Base-by-base conservation (phyloP, 2,113 vertebrate genomes). In the Speoplatyrhinus poulsoni region DNA sequence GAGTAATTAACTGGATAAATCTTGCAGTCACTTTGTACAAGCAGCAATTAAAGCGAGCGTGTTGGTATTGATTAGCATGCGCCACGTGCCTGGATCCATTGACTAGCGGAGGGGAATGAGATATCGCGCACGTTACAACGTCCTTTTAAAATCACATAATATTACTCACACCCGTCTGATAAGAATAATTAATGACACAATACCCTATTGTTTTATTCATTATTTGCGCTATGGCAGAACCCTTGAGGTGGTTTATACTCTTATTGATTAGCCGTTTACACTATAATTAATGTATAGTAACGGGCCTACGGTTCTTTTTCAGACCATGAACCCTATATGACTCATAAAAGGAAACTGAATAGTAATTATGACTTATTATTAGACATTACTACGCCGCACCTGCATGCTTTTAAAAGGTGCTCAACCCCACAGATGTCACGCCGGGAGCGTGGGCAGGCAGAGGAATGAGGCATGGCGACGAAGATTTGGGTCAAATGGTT, bases 1-100 rank as follows among this genome's bases (percentile, higher is more conserved):
- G 65, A 68, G 63, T 87, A 91, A 91, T 92, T 90, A 89, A 87
- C 71, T 58, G 72, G 88, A 89, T 90, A 89, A 88, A 89, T 91
- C 88, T 89, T 75, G 62, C 59, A 87, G 67, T 89, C 77, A 75
- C 70, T 83, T 88, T 87, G 78, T 77, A 72, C 76, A 54, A 72
- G 76, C 62, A 67, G 76, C 88, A 89, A 83, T 75, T 73, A 72
- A 82, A 76, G 81, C 67, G 65, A 70, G 72, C 85, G 63, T 79
- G 67, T 82, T 79, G 41, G 32, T 77, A 91, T 92, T 82, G 87
- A 92, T 91, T 67, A 62, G 55, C 2, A n/a, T 15, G 60, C 75
- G 80, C 16, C 41, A 73, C 71, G 68, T 76, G 72, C 81, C 80
- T 75, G 76, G 75, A 69, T 79, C 79, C 80, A 89, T 73, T 90